Evolutionary conservation across 2,888 invertebrate genomes (phyloP).

Genomic region (Meiosimyza decipiens): DNA sequence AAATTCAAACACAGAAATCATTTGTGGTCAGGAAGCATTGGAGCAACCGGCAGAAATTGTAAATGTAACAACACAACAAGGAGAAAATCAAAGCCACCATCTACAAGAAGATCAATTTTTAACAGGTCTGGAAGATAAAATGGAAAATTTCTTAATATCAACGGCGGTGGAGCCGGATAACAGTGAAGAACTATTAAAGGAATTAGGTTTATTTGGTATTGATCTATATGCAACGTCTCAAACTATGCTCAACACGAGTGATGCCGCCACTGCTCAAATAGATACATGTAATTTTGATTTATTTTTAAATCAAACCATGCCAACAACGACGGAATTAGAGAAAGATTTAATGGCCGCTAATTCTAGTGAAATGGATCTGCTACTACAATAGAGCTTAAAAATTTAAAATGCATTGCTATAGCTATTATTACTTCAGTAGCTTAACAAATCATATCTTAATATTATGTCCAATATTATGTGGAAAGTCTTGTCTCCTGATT

Average conservation of each 20-base stretch:
- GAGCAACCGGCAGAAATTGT: slow-evolving; percentile 59
- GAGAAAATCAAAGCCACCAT: background rate
- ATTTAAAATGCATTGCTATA: too few relatives aligned
- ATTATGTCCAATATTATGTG: too few relatives aligned
- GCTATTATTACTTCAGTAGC: too few relatives aligned
- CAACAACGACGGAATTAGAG: slow-evolving; percentile 49
- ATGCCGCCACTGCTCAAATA: slow-evolving; percentile 49
- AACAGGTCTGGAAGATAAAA: slow-evolving; percentile 29
- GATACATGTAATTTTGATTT: slow-evolving; percentile 59
- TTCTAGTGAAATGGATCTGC: slow-evolving; percentile 58
- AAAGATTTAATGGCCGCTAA: slow-evolving; percentile 58
- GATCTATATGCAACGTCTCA: slow-evolving; percentile 58
- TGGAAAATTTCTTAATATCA: slow-evolving; percentile 24
- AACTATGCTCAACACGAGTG: slow-evolving; percentile 52
- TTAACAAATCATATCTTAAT: too few relatives aligned
- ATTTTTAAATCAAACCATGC: slow-evolving; percentile 56
- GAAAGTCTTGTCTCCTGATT: too few relatives aligned
- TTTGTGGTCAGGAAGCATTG: slow-evolving; percentile 58
- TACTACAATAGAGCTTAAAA: slow-evolving; percentile 50
- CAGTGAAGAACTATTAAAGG: slow-evolving; percentile 67
- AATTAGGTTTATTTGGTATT: slow-evolving; percentile 71
- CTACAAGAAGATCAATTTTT: slow-evolving; percentile 3
- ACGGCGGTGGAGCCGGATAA: slow-evolving; percentile 19
- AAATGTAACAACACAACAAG: slow-evolving; percentile 48
- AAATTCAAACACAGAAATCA: slow-evolving; percentile 39